Base-by-base conservation (phyloP, 1,140 invertebrate genomes). In the Panulirus ornatus region DNA sequence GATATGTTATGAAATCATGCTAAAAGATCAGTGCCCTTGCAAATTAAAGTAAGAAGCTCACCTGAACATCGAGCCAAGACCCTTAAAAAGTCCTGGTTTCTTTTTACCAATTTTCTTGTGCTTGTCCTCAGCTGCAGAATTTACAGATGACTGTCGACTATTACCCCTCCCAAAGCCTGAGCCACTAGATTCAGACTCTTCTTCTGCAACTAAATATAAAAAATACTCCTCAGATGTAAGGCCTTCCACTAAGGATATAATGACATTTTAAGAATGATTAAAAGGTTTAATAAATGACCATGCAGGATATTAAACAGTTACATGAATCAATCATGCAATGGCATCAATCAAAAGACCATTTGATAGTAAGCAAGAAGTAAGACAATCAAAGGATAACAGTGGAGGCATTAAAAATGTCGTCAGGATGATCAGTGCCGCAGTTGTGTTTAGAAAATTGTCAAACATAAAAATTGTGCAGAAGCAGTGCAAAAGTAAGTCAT, bases 51-150 rank as follows among this genome's bases (percentile, higher is more conserved):
- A 36, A 42, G 27, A 34, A 5, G 36, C 92, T 91, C 92, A 95
- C 94, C 97, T 95, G 91, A 97, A 96, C 96, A 97, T 97, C 6
- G 96, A 96, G 0, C 97, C 96, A 30, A 98, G 96, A 30, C 97
- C 97, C 92, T 96, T 96, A 47, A 97, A 94, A 16, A 97, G 93
- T 47, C 96, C 95, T 22, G 95, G 95, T 92, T 96, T 96, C 93
- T 97, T 97, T 93, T 97, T 96, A 30, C 94, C 94, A 78, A 84
- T 38, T 42, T 75, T 88, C 30, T 94, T 93, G 89, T 96, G 96
- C 87, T 95, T 96, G 91, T 95, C 95, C 84, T 96, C 95, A 44
- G 96, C 91, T 36, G 95, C 94, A 40, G 95, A 95, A 94, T 96
- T 95, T 66, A 97, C 92, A 0, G 96, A 96, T 5, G 96, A 96